phyloP scores from a whole-genome alignment of 2,888 invertebrate species.

The Steinernema hermaphroditum region DNA sequence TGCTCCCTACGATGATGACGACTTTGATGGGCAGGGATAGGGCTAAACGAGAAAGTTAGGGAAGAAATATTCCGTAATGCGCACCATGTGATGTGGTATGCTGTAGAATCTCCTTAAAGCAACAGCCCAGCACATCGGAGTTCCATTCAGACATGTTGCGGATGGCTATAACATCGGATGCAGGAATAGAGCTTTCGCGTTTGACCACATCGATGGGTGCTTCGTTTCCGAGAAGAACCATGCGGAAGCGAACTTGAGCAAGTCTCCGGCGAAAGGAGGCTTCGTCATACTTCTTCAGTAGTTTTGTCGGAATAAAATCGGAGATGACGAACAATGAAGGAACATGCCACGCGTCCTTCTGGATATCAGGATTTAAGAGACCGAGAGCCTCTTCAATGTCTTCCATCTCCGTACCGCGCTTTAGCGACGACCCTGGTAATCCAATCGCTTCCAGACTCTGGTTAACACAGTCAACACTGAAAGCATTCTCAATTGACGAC shows the following conservation, averaged over 20 bases:
- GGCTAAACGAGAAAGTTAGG: neutral
- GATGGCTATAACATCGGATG: conserved; percentile 2
- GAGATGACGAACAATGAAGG: conserved; percentile 15
- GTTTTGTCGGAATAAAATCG: neutral
- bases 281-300: neutral
- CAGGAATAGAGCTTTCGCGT: neutral
- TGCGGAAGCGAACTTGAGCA: neutral
- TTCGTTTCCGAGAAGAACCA: neutral
- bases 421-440: neutral
- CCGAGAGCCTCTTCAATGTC: neutral
- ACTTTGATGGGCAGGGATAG: neutral
- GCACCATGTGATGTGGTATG: neutral
- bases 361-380: conserved; percentile 3
- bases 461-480: neutral
- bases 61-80: neutral
- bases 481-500: neutral
- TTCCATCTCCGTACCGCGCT: neutral
- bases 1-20: conserved; percentile 1
- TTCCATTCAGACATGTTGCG: neutral
- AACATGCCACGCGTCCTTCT: neutral
- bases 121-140: neutral
- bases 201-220: conserved; percentile 1
- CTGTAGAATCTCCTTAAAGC: neutral
- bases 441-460: neutral
- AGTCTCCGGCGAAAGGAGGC: neutral